Percentiles rank a stretch among this genome's conserved stretches.
These are phyloP conservation scores for Cenopis cana DNA, from an alignment of 2,888 invertebrate species.

Conservation along the genomic window DNA sequence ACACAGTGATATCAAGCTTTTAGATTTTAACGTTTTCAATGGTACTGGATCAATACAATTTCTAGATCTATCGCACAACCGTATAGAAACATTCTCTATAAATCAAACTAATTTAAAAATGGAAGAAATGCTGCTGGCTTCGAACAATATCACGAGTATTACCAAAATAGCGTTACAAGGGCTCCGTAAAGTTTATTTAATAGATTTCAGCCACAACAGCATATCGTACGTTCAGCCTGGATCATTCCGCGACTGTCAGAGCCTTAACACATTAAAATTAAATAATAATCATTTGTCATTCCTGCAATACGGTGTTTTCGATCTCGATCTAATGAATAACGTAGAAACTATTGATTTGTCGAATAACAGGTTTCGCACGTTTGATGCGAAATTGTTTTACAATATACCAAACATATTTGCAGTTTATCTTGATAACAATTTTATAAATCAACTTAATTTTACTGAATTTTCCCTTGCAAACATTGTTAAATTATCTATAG, in stretches of 20 bases:
- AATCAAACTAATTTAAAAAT: constrained; percentile 13
- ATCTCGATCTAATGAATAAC: constrained; percentile 25
- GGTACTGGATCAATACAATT: constrained; percentile 7
- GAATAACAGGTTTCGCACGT: constrained; percentile 21
- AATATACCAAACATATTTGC: neutral
- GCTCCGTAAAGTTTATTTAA: neutral
- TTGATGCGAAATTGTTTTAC: constrained; percentile 27
- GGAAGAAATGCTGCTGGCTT: constrained; percentile 14
- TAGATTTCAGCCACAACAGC: constrained; percentile 35
- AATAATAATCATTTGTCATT: constrained; percentile 26
- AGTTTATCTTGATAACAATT: constrained; percentile 29
- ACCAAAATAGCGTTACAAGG: constrained; percentile 11
- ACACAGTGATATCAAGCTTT: constrained; percentile 7
- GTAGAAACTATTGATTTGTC: constrained; percentile 25
- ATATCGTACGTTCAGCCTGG: constrained; percentile 35
- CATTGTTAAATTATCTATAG: constrained; percentile 20
- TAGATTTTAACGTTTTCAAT: constrained; percentile 30
- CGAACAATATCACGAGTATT: constrained; percentile 25
- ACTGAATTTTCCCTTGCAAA: neutral
- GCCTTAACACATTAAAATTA: constrained; percentile 17
- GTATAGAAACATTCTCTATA: constrained; percentile 16
- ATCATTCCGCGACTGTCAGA: constrained; percentile 19
- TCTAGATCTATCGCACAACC: constrained; percentile 32
- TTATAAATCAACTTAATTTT: constrained; percentile 21
- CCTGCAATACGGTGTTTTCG: constrained; percentile 30